Conservation (phyloP, 2,797 vertebrate genomes). For the Etheostoma nigrum region DNA sequence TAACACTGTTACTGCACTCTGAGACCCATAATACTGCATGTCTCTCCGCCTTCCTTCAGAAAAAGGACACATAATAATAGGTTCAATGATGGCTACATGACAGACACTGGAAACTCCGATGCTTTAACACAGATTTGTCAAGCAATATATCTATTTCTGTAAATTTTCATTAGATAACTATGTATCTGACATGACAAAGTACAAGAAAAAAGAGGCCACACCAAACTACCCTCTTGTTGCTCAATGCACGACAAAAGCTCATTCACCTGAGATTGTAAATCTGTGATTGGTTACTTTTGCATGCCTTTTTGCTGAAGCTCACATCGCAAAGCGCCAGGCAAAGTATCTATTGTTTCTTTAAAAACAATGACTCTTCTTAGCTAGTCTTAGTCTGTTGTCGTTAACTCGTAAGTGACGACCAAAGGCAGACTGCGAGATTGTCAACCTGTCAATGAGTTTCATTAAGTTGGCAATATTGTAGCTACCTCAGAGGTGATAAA, state of each 20-base stretch:
- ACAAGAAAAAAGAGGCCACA: neutral
- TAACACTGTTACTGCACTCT: constrained; percentile 8
- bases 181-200: neutral
- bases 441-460: constrained; percentile 12
- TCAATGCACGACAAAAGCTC: constrained; percentile 2
- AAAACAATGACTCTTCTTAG: neutral
- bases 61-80: constrained; percentile 39
- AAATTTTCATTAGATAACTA: neutral
- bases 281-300: neutral
- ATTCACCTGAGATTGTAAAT: neutral
- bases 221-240: neutral
- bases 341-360: neutral
- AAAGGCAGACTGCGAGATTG: neutral
- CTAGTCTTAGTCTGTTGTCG: neutral
- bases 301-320: neutral
- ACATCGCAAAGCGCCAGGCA: neutral
- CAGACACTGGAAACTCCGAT: constrained; percentile 1
- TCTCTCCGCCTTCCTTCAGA: constrained; percentile 15
- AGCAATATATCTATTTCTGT: too few relatives aligned
- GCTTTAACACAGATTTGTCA: constrained; percentile 10
- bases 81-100: constrained; percentile 20
- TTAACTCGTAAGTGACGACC: neutral
- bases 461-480: neutral
- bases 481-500: neutral
- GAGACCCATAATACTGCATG: constrained; percentile 7